Evolutionary conservation across 2,797 vertebrate species (phyloP).

Genomic region (Schizopygopsis pylzovi): DNA sequence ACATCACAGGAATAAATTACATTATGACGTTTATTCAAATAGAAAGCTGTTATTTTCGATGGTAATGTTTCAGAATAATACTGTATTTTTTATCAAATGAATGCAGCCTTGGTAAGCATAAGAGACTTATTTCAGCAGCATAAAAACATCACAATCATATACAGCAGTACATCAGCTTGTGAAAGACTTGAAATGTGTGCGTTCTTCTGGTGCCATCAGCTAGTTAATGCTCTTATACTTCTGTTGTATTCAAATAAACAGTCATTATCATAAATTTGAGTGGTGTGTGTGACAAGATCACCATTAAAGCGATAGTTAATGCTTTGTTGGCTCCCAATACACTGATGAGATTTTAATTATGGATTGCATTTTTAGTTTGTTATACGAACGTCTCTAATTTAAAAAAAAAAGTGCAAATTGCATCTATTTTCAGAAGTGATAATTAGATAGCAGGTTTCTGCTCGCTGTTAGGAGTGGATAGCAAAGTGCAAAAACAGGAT

Average conservation of each 20-base stretch:
- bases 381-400: conserved; percentile 8
- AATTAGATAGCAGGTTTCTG: conserved; percentile 56
- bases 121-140: background rate
- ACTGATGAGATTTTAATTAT: conserved; percentile 24
- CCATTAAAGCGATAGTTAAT: background rate
- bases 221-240: background rate
- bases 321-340: conserved; percentile 13
- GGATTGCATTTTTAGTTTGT: conserved; percentile 26
- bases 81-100: background rate
- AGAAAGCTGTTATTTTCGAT: background rate
- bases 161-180: background rate
- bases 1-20: background rate
- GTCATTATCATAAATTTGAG: background rate
- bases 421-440: conserved; percentile 62
- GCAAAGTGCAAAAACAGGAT: conserved; percentile 40
- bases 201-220: background rate
- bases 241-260: background rate
- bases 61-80: background rate
- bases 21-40: background rate
- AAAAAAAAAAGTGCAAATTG: conserved; percentile 53
- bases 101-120: background rate
- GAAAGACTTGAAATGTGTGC: background rate
- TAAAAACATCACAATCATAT: background rate
- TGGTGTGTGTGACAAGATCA: background rate
- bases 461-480: conserved; percentile 25